Percentiles rank a stretch among this genome's conserved stretches.
phyloP scores from a whole-genome alignment of 2,888 invertebrate species.

The Saturnia pavonia region DNA sequence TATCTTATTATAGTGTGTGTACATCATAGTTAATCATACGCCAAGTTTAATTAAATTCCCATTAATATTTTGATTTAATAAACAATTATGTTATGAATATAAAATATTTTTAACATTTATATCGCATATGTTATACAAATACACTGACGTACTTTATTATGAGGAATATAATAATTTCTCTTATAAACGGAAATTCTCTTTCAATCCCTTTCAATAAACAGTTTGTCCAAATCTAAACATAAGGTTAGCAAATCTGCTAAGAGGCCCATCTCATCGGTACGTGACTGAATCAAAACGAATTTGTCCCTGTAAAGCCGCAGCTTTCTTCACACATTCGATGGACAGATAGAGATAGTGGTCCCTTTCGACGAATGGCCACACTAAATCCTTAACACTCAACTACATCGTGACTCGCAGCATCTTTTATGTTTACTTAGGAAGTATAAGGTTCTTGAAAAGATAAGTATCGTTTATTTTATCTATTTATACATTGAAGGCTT shows the following conservation, averaged over 20 bases:
- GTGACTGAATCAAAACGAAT: constrained; percentile 78
- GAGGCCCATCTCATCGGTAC: constrained; percentile 69
- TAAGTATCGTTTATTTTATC: background rate
- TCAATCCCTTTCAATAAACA: constrained; percentile 70
- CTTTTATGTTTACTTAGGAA: constrained; percentile 41
- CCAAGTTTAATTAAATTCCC: too few relatives aligned
- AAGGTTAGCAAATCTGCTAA: constrained; percentile 72
- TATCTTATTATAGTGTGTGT: constrained; percentile 1
- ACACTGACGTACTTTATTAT: background rate
- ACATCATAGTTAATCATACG: background rate
- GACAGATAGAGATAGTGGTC: constrained; percentile 74
- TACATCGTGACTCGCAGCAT: constrained; percentile 59
- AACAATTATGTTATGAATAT: too few relatives aligned
- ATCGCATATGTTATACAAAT: background rate
- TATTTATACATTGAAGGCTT: background rate
- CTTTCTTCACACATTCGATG: constrained; percentile 74
- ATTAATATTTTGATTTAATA: too few relatives aligned
- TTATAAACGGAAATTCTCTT: constrained; percentile 36
- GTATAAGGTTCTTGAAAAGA: background rate
- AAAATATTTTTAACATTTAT: background rate
- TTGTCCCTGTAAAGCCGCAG: constrained; percentile 75
- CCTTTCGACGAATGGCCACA: constrained; percentile 64
- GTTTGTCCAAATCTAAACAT: constrained; percentile 65
- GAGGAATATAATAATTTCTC: constrained; percentile 16
- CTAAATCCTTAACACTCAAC: constrained; percentile 76